Percentiles rank a stretch among this genome's conserved stretches.
phyloP scores from a whole-genome alignment of 2,888 invertebrate species.

The Pristionchus exspectatus region DNA sequence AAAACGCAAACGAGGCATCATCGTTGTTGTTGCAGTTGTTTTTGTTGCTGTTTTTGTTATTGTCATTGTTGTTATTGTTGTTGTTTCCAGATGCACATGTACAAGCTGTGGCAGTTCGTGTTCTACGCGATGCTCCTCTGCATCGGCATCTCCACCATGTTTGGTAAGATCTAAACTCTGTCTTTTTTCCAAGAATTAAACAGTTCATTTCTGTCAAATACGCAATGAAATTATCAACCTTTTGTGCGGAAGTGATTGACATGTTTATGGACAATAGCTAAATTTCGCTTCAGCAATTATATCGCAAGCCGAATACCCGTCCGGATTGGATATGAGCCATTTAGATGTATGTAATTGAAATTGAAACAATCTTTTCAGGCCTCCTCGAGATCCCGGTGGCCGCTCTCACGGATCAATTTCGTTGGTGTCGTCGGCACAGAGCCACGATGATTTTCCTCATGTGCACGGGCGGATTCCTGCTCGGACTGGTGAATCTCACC shows the following conservation, averaged over 20 bases:
- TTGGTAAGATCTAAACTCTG: no score
- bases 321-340: no score
- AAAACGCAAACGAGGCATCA: no score
- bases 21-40: neutral
- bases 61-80: neutral
- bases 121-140: neutral
- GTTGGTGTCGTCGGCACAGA: neutral
- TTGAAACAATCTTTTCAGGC: neutral
- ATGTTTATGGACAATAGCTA: no score
- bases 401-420: constrained; percentile 4
- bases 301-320: no score
- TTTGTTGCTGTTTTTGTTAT: neutral
- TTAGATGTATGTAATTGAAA: no score
- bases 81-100: neutral
- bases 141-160: neutral
- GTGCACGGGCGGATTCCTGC: neutral
- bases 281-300: no score
- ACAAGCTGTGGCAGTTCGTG: neutral
- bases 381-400: neutral
- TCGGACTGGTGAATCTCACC: neutral
- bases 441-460: neutral
- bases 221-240: no score
- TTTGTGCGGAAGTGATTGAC: no score
- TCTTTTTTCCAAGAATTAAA: no score
- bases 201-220: no score